Conservation (phyloP, 2,888 invertebrate genomes). For the Nemapogon koenigi region DNA sequence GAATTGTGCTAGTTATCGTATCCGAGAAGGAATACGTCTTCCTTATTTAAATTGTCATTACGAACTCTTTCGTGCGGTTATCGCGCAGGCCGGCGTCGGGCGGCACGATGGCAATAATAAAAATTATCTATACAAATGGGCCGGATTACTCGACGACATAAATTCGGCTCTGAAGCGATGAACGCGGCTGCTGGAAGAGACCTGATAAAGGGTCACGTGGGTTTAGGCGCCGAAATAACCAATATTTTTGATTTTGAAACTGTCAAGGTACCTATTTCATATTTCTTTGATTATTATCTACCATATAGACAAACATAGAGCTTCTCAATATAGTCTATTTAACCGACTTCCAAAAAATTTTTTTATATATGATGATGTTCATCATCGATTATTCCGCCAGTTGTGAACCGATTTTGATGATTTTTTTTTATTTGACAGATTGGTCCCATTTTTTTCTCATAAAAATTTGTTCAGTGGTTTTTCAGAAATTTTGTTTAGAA, state of each 20-base stretch:
- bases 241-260: background rate
- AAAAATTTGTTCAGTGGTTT: too few relatives aligned
- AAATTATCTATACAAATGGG: slow-evolving; percentile 66
- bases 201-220: slow-evolving; percentile 56
- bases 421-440: too few relatives aligned
- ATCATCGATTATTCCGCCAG: too few relatives aligned
- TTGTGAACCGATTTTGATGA: too few relatives aligned
- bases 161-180: slow-evolving; percentile 61
- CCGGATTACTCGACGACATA: slow-evolving; percentile 61
- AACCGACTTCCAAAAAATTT: too few relatives aligned
- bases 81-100: slow-evolving; percentile 41
- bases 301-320: too few relatives aligned
- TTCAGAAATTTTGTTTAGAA: too few relatives aligned
- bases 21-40: slow-evolving; percentile 54
- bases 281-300: too few relatives aligned
- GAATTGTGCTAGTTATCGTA: slow-evolving; percentile 32
- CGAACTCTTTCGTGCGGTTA: slow-evolving; percentile 58
- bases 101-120: slow-evolving; percentile 63
- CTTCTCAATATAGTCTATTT: too few relatives aligned
- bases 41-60: slow-evolving; percentile 64
- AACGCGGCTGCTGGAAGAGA: slow-evolving; percentile 41
- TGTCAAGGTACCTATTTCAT: too few relatives aligned
- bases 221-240: background rate
- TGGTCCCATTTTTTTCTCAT: too few relatives aligned
- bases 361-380: too few relatives aligned